Percentiles rank a stretch among this genome's conserved stretches.
Evolutionary conservation across 2,888 invertebrate genomes (phyloP).

Genomic region (Acrobasis suavella): DNA sequence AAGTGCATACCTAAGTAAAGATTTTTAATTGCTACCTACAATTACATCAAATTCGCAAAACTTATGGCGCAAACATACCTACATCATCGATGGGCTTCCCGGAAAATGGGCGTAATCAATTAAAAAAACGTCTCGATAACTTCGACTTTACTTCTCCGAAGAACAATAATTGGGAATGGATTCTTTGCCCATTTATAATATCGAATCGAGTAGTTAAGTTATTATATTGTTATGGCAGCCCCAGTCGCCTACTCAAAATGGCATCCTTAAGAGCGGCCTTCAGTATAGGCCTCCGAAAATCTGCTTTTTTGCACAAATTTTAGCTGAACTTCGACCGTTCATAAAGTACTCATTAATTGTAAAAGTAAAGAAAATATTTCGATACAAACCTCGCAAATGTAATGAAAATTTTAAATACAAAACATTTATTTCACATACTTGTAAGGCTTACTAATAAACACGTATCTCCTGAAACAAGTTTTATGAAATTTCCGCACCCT

Average conservation of each 20-base stretch:
- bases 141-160: slow-evolving; percentile 44
- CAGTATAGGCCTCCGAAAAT: too few relatives aligned
- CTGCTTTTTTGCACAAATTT: too few relatives aligned
- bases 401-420: too few relatives aligned
- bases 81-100: slow-evolving; percentile 18
- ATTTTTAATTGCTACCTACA: neutral
- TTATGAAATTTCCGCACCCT: too few relatives aligned
- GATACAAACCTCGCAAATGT: too few relatives aligned
- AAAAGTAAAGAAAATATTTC: too few relatives aligned
- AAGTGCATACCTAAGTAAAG: neutral
- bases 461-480: too few relatives aligned
- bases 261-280: slow-evolving; percentile 33
- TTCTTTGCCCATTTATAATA: slow-evolving; percentile 59
- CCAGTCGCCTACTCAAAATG: slow-evolving; percentile 42
- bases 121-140: slow-evolving; percentile 13
- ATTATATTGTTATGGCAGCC: slow-evolving; percentile 62
- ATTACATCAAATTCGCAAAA: slow-evolving; percentile 5
- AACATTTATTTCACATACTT: too few relatives aligned
- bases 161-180: slow-evolving; percentile 55
- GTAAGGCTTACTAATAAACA: too few relatives aligned
- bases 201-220: slow-evolving; percentile 66
- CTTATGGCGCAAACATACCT: slow-evolving; percentile 5
- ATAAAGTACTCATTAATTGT: too few relatives aligned
- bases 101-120: slow-evolving; percentile 21
- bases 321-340: too few relatives aligned